phyloP scores from a whole-genome alignment of 2,888 invertebrate species.

The Zygaena filipendulae region DNA sequence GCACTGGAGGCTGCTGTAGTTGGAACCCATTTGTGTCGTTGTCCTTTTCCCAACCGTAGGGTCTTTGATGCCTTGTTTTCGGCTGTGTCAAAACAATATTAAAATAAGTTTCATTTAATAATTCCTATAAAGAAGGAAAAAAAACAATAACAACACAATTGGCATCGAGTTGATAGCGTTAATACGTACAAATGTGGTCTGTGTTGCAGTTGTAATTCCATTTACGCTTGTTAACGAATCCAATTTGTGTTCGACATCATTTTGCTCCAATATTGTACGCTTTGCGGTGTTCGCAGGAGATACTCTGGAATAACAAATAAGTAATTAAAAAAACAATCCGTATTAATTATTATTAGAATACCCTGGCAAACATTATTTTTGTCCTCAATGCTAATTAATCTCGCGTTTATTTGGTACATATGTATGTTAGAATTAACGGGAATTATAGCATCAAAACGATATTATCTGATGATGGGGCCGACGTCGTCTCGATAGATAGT shows the following conservation, averaged over 20 bases:
- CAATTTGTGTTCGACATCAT: slow-evolving; percentile 45
- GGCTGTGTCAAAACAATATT: slow-evolving; percentile 54
- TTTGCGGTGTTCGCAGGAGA: slow-evolving; percentile 77
- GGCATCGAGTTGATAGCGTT: too few relatives aligned
- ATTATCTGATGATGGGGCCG: too few relatives aligned
- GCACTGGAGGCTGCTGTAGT: slow-evolving; percentile 68
- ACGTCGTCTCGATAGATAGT: too few relatives aligned
- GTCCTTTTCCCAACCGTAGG: slow-evolving; percentile 78
- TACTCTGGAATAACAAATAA: slow-evolving; percentile 63
- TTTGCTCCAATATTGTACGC: slow-evolving; percentile 52
- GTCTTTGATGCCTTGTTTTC: slow-evolving; percentile 79
- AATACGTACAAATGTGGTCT: slow-evolving; percentile 80
- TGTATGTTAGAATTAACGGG: too few relatives aligned
- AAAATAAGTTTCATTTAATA: too few relatives aligned
- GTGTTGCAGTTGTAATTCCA: slow-evolving; percentile 74
- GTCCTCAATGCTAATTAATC: too few relatives aligned
- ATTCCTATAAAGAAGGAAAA: too few relatives aligned
- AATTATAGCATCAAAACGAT: too few relatives aligned
- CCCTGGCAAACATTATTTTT: too few relatives aligned
- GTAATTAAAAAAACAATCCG: slow-evolving; percentile 3
- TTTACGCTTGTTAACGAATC: slow-evolving; percentile 59
- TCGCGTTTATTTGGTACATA: too few relatives aligned
- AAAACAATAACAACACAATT: too few relatives aligned
- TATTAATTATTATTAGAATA: neutral
- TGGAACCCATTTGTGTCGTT: slow-evolving; percentile 42